phyloP scores from a whole-genome alignment of 2,888 invertebrate species.

The Drosophila aldrichi region DNA sequence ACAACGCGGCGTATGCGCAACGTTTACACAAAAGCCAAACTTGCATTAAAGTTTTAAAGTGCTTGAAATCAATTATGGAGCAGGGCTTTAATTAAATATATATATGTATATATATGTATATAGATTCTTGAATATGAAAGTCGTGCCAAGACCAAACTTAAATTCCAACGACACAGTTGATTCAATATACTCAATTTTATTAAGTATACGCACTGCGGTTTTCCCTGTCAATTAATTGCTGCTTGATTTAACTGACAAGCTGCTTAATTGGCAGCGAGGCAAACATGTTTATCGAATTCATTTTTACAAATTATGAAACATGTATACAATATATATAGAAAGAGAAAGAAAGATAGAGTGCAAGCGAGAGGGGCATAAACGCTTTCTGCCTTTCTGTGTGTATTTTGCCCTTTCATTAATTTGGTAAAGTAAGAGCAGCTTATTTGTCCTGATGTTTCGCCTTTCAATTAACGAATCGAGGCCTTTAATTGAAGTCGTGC shows the following conservation, averaged over 20 bases:
- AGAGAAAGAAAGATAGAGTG: no score
- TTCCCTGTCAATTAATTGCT: slow-evolving; percentile 6
- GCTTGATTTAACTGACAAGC: slow-evolving; percentile 6
- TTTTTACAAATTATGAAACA: slow-evolving; percentile 21
- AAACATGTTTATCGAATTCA: slow-evolving; percentile 11
- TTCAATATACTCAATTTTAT: background rate
- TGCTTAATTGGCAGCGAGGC: slow-evolving; percentile 17
- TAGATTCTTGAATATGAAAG: background rate
- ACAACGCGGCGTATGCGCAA: slow-evolving; percentile 55
- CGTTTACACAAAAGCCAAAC: slow-evolving; percentile 26
- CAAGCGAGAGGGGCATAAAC: background rate
- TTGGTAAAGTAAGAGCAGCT: slow-evolving; percentile 50
- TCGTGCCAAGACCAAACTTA: background rate
- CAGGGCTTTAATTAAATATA: background rate
- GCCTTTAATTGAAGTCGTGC: slow-evolving; percentile 62
- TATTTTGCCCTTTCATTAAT: slow-evolving; percentile 16
- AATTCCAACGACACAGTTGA: background rate
- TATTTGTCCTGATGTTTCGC: slow-evolving; percentile 16
- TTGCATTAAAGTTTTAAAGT: slow-evolving; percentile 35
- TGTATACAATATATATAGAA: background rate
- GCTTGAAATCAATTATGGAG: slow-evolving; percentile 33
- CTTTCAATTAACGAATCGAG: slow-evolving; percentile 70
- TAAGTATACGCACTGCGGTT: background rate
- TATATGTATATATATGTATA: no score
- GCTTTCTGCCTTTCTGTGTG: background rate